Conservation (phyloP, 2,797 vertebrate species). For the Echeneis naucrates region DNA sequence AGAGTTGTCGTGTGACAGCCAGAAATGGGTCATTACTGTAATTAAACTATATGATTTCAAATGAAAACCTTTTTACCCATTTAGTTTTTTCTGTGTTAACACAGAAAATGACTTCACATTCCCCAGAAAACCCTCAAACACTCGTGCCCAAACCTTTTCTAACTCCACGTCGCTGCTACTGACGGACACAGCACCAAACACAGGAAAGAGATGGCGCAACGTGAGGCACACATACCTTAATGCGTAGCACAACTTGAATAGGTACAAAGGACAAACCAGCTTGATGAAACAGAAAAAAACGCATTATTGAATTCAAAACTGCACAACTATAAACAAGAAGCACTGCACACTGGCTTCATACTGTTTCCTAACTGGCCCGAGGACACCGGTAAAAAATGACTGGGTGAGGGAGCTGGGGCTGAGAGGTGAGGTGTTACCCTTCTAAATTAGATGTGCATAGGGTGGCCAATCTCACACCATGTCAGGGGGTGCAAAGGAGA, state of each 20-base stretch:
- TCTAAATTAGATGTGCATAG: conserved; percentile 18
- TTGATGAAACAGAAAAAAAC: conserved; percentile 13
- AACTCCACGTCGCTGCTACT: background rate
- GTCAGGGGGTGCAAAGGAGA: conserved; percentile 3
- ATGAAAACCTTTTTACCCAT: background rate
- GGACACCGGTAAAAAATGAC: background rate
- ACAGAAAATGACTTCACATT: too few species aligned
- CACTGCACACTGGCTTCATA: conserved; percentile 9
- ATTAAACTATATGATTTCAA: conserved; percentile 47
- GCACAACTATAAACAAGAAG: conserved; percentile 37
- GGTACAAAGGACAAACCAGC: conserved; percentile 43
- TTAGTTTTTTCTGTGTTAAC: background rate
- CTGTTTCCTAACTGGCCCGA: conserved; percentile 56
- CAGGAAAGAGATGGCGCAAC: conserved; percentile 51
- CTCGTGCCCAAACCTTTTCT: background rate
- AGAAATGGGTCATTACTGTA: conserved; percentile 41
- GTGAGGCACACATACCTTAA: conserved; percentile 35
- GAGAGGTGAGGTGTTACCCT: conserved; percentile 16
- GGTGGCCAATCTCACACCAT: conserved; percentile 34
- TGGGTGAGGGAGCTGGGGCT: conserved; percentile 5
- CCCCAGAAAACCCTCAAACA: background rate
- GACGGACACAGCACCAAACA: background rate
- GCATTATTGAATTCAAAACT: background rate
- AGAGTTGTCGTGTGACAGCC: conserved; percentile 33
- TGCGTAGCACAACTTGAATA: conserved; percentile 26